Base-by-base conservation (phyloP, 1,140 invertebrate species). In the Meloidogyne floridensis region DNA sequence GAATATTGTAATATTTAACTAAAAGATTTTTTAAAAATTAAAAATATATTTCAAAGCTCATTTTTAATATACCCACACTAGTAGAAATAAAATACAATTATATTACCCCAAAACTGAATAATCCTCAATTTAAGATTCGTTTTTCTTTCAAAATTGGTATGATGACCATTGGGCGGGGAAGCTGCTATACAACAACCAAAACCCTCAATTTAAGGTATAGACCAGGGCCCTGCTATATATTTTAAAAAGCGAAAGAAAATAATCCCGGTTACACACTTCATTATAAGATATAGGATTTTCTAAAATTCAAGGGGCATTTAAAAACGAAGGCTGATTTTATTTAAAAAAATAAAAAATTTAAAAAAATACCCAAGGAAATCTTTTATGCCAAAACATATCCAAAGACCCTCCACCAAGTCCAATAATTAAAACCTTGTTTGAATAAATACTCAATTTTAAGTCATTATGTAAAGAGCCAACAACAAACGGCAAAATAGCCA, bases 301-400 rank as follows among this genome's bases (percentile, higher is more conserved):
- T 32, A 32, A 32, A 20, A 0, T 32, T 1, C 32, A 32, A 32
- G 32, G 32, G 32, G 32, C 32, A 32, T 32, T 32, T 32, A 32
- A 32, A 32, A 32, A 32, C 32, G 32, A 32, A 32, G 32, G 32
- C 32, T 32, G 32, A 32, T 32, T 32, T 32, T 32, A 32, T 32
- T 32, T 32, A 32, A 32, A 32, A 32, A 32, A 18, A 32, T 82
- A 56, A 75, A 69, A 47, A 80, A 42, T 77, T 32, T 13, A 42
- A 83, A 70, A 54, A 20, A 71, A 20, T 56, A 71, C 79, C 42
- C 20, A 59, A 20, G 81, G 81, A 73, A 82, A 83, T 42, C 54
- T 82, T 43, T 13, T 69, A 59, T 84, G 84, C 10, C 85, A 77
- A 76, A 84, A 84, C 72, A 80, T 80, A 53, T 84, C 84, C 11